Base-by-base conservation (phyloP, 1,140 invertebrate species). In the Drosophila sucinea region DNA sequence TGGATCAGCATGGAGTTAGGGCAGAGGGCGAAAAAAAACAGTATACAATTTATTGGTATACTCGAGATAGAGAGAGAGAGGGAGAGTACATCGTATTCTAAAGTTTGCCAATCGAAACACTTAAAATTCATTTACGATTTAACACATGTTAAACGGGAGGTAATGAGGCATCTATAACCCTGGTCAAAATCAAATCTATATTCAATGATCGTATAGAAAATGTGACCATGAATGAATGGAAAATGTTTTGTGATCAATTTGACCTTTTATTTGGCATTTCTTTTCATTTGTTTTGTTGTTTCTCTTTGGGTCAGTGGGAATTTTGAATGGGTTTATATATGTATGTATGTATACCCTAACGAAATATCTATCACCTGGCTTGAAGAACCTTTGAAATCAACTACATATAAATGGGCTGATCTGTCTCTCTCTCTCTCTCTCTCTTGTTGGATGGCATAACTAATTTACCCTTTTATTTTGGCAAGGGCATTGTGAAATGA, bases 211-310 rank as follows among this genome's bases (percentile, higher is more conserved):
- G 0, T 7, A 38, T 11, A 38, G 35, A 47, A 25, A 47, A 25
- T 17, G 10, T 56, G 32, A 57, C 27, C 55, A 33, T 33, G 70
- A 70, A 70, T 72, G 17, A 17, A 17, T 57, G 38, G 51, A 72
- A 72, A 71, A 72, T 68, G 55, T 30, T 72, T 58, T 56, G 10
- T 55, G 54, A 32, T 51, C 44, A 17, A 51, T 38, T 61, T 61
- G 60, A 61, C 38, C 38, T 61, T 61, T 61, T 38, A n/a, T 40
- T 27, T 61, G 27, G 23, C 44, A 27, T 60, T 27, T 60, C 11
- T 44, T 30, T 23, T 38, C 35, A 38, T 38, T 62, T 47, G 29
- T 4, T 32, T 62, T 8, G 27, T 44, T n/a, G 3, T 40, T 29
- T 29, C 1, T 35, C 1, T 11, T 25, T 70, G 55, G 60, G 61